Base-by-base conservation (phyloP, 2,797 vertebrate species). In the Taenioides sp. region DNA sequence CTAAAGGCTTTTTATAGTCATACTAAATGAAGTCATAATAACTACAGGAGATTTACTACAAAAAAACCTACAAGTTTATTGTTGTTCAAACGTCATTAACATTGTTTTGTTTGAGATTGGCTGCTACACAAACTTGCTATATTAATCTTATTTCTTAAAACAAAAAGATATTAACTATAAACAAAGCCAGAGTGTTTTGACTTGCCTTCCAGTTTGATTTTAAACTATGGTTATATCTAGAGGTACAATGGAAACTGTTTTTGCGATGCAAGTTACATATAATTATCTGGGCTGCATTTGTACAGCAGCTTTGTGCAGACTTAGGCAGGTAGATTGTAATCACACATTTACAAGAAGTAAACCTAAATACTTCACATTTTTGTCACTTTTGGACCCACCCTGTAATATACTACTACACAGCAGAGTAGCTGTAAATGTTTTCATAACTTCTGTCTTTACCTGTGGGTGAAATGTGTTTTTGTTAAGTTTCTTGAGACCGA, bases 401-500 rank as follows among this genome's bases (percentile, higher is more conserved):
- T 60, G 58, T 37, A n/a, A 49, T 23, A 18, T 27, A 25, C 5
- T 27, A 18, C 22, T 65, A 6, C 5, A 25, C 14, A 65, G n/a
- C 16, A 7, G 7, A 47, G 10, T 22, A n/a, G 14, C 28, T 9
- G 28, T 62, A 34, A 62, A 50, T 37, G 2, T n/a, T 12, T 20
- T 40, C n/a, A 55, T 22, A 63, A 64, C 10, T 64, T 37, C 14
- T 16, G 16, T 52, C 3, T 6, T 80, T 60, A 88, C 83, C 82
- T 84, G 65, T 68, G 57, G n/a, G n/a, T n/a, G n/a, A n/a, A n/a
- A n/a, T 78, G 20, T 28, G 63, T 6, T 0, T 55, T 14, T 69
- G 25, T 4, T 55, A 69, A 63, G 5, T 59, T 50, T 6, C 9
- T 71, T 60, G 73, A 69, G 74, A 73, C 23, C 63, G 74, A 69